These are phyloP conservation scores for Eupelmus urozonus DNA, from an alignment of 2,888 invertebrate species.

Conservation along the genomic window DNA sequence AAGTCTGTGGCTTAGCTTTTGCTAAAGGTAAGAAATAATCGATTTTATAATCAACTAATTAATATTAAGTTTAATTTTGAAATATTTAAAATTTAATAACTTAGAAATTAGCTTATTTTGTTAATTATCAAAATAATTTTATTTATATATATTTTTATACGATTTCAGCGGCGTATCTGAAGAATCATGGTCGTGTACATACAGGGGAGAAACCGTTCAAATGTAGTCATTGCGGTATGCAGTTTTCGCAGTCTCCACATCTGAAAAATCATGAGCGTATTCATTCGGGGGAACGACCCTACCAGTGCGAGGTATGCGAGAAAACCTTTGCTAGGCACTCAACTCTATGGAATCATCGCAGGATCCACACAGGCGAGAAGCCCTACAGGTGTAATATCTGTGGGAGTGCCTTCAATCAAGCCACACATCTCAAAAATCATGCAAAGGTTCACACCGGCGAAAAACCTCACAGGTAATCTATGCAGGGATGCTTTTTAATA, in stretches of 20 bases:
- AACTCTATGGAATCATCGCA: slow-evolving; percentile 91
- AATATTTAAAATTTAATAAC: too few relatives aligned
- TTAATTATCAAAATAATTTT: not conserved
- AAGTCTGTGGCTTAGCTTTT: slow-evolving; percentile 91
- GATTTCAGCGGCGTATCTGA: slow-evolving; percentile 86
- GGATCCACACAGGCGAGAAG: slow-evolving; percentile 93
- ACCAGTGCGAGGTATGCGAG: slow-evolving; percentile 93
- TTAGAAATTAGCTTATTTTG: not conserved
- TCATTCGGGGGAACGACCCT: slow-evolving; percentile 92
- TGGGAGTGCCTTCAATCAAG: slow-evolving; percentile 92
- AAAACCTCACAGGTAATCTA: slow-evolving; percentile 83
- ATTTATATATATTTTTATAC: slow-evolving; percentile 27
- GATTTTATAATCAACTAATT: too few relatives aligned
- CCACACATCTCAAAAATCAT: slow-evolving; percentile 92
- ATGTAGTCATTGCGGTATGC: slow-evolving; percentile 93
- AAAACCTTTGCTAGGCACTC: slow-evolving; percentile 93
- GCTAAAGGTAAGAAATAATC: slow-evolving; percentile 82
- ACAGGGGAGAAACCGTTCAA: slow-evolving; percentile 84
- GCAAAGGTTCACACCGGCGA: slow-evolving; percentile 85
- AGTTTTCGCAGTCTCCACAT: slow-evolving; percentile 93
- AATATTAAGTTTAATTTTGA: too few relatives aligned
- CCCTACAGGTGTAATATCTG: slow-evolving; percentile 82
- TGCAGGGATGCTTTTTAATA: slow-evolving; percentile 9
- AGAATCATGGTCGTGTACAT: slow-evolving; percentile 92
- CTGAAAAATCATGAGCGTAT: slow-evolving; percentile 93